Evolutionary conservation across 2,888 invertebrate genomes (phyloP).

Genomic region (Cataglyphis rosenhaueri): DNA sequence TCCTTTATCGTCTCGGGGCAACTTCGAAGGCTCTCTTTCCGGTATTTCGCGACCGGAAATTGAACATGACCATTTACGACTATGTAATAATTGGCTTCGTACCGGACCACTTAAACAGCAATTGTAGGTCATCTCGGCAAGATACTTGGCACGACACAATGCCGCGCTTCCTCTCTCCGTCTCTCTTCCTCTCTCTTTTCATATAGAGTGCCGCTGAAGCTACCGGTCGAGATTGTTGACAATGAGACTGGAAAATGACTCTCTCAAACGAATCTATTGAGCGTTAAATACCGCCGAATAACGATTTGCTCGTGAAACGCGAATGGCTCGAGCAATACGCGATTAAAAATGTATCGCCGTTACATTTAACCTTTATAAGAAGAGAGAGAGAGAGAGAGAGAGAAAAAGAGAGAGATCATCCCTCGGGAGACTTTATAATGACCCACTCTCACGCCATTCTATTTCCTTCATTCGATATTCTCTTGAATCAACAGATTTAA

Average conservation of each 20-base stretch:
- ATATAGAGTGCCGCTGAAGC: conserved; percentile 19
- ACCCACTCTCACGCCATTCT: conserved; percentile 3
- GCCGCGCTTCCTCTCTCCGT: background rate
- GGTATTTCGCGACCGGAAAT: conserved; percentile 45
- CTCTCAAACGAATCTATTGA: conserved; percentile 36
- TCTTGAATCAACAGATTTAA: conserved; percentile 27
- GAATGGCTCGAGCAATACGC: conserved; percentile 26
- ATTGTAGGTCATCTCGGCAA: conserved; percentile 49
- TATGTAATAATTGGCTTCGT: conserved; percentile 48
- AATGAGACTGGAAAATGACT: conserved; percentile 42
- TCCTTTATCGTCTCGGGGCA: background rate
- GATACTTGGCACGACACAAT: conserved; percentile 47
- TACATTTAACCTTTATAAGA: conserved; percentile 45
- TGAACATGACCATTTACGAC: conserved; percentile 51
- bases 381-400: background rate
- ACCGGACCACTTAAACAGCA: conserved; percentile 48
- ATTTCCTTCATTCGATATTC: conserved; percentile 14
- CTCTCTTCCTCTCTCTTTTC: background rate
- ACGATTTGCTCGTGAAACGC: conserved; percentile 37
- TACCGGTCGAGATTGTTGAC: conserved; percentile 40
- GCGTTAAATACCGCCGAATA: conserved; percentile 20
- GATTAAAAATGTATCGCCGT: conserved; percentile 51
- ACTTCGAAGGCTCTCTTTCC: background rate
- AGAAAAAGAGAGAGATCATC: too few relatives aligned
- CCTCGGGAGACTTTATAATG: conserved; percentile 18